Evolutionary conservation across 2,888 invertebrate genomes (phyloP).

Genomic region (Galerucella nymphaeae): DNA sequence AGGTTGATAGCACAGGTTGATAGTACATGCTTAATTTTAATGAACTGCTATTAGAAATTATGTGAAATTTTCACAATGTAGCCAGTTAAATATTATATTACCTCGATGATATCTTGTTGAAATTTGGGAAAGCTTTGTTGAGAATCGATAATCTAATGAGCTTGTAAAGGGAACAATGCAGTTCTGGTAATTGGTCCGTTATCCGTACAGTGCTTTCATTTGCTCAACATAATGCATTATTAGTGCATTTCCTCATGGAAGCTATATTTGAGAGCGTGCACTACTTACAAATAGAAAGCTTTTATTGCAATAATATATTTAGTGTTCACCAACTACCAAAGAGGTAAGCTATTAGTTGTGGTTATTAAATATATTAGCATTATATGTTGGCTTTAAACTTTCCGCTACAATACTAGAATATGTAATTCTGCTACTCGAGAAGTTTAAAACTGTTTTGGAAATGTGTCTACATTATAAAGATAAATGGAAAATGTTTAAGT

Average conservation of each 20-base stretch:
- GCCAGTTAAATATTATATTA: not conserved
- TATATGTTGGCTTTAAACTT: too few relatives aligned
- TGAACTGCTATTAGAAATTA: too few relatives aligned
- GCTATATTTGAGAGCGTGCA: not conserved
- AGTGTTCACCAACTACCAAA: not conserved
- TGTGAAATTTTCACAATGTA: not conserved
- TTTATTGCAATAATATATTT: not conserved
- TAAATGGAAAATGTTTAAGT: too few relatives aligned
- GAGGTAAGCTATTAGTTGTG: not conserved
- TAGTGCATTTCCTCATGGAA: conserved; percentile 12
- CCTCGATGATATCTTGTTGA: conserved; percentile 1
- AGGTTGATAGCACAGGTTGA: too few relatives aligned
- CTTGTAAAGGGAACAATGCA: conserved; percentile 19
- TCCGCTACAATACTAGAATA: too few relatives aligned
- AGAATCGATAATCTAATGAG: conserved; percentile 20
- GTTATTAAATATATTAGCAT: too few relatives aligned
- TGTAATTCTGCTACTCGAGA: too few relatives aligned
- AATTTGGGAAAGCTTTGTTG: conserved; percentile 16
- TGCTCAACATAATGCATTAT: conserved; percentile 5
- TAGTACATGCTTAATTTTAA: too few relatives aligned
- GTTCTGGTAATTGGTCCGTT: conserved; percentile 21
- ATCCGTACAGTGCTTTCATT: conserved; percentile 11
- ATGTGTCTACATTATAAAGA: too few relatives aligned
- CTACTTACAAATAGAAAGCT: not conserved
- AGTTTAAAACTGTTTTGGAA: too few relatives aligned